Percentiles rank a stretch among this genome's conserved stretches.
phyloP scores from a whole-genome alignment of 2,113 vertebrate genomes.

The Leiothrix lutea region DNA sequence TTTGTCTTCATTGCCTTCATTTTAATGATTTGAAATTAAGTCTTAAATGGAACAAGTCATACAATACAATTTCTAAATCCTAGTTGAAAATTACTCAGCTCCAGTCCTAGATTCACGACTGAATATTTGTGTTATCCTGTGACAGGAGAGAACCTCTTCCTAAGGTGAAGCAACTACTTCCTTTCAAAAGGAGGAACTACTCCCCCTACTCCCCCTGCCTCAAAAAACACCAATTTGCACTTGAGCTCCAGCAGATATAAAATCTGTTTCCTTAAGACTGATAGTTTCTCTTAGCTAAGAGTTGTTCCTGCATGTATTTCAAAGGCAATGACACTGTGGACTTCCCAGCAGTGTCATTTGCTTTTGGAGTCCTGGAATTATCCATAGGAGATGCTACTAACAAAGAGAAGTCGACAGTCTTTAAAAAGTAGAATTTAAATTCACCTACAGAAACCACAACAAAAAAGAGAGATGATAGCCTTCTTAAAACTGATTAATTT shows the following conservation, averaged over 20 bases:
- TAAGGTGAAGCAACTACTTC: neutral
- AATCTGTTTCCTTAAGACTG: neutral
- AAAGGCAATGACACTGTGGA: neutral
- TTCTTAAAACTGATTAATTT: neutral
- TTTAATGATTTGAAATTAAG: neutral
- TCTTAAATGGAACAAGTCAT: neutral
- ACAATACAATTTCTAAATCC: neutral
- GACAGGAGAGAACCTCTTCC: neutral
- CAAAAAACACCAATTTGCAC: neutral
- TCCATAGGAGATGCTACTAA: neutral
- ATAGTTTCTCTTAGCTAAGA: neutral
- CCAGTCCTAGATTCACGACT: neutral
- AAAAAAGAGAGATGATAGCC: neutral
- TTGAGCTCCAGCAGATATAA: neutral
- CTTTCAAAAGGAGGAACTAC: neutral
- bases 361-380: neutral
- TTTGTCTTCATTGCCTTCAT: neutral
- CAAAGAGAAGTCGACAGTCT: neutral
- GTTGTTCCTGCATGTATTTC: neutral
- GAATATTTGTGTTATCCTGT: neutral
- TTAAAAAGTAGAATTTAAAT: neutral
- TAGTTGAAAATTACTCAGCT: neutral
- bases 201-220: neutral
- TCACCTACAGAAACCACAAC: neutral
- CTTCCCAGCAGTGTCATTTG: neutral